Evolutionary conservation across 2,113 vertebrate species (phyloP).

Genomic region (Hypocryptadius cinnamomeus): DNA sequence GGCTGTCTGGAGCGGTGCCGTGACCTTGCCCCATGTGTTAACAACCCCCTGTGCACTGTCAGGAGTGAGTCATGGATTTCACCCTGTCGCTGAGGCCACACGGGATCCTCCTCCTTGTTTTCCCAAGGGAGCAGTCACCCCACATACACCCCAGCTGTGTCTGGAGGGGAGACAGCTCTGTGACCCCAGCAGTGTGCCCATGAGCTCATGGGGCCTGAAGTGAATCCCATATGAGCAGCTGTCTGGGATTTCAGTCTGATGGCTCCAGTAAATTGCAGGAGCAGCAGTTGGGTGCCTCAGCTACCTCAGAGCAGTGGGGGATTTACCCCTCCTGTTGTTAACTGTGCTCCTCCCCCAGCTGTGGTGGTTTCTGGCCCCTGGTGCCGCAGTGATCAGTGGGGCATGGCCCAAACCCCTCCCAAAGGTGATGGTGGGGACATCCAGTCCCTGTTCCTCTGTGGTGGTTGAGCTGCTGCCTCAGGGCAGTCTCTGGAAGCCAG

Average conservation of each 20-base stretch:
- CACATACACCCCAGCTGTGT: neutral
- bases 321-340: neutral
- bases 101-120: neutral
- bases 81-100: neutral
- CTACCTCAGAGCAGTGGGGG: neutral
- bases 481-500: neutral
- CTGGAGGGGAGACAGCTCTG: neutral
- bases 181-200: neutral
- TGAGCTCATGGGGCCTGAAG: slow-evolving; percentile 24
- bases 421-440: neutral
- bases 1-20: neutral
- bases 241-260: neutral
- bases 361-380: neutral
- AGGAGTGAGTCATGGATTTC: slow-evolving; percentile 19
- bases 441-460: neutral
- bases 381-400: rapidly evolving
- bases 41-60: neutral
- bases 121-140: neutral
- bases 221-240: neutral
- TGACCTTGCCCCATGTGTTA: neutral
- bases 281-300: neutral
- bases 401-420: neutral
- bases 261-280: neutral
- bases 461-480: neutral
- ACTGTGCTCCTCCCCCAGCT: neutral